Evolutionary conservation across 2,113 vertebrate species (phyloP).

Genomic region (Eulemur macaco): DNA sequence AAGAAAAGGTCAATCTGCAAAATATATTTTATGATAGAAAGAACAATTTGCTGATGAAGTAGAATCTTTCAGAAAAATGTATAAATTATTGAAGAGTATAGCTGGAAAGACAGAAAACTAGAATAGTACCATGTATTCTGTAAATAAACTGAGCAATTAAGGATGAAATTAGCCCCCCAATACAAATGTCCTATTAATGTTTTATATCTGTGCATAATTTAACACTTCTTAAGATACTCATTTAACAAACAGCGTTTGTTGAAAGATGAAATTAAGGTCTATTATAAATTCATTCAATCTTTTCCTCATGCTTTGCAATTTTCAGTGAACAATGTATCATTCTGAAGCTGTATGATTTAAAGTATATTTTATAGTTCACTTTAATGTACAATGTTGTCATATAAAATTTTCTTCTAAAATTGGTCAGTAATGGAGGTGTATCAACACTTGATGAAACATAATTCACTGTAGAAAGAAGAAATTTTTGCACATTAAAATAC

Average conservation of each 20-base stretch:
- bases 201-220: slow-evolving; percentile 41
- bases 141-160: slow-evolving; percentile 46
- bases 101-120: background rate
- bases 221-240: slow-evolving; percentile 24
- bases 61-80: background rate
- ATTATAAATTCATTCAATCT: slow-evolving; percentile 39
- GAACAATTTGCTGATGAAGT: background rate
- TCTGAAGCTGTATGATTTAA: background rate
- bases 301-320: slow-evolving; percentile 30
- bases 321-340: slow-evolving; percentile 2
- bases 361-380: slow-evolving; percentile 17
- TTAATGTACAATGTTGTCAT: background rate
- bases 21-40: background rate
- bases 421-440: background rate
- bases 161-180: background rate
- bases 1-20: background rate
- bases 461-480: background rate
- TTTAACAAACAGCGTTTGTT: slow-evolving; percentile 47
- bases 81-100: background rate
- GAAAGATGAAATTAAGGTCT: slow-evolving; percentile 28
- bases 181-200: slow-evolving; percentile 30
- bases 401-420: slow-evolving; percentile 1
- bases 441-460: background rate
- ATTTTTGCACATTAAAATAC: background rate
- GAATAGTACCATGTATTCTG: background rate